Evolutionary conservation across 2,113 vertebrate species (phyloP).

Genomic region (Catharus fuscescens): DNA sequence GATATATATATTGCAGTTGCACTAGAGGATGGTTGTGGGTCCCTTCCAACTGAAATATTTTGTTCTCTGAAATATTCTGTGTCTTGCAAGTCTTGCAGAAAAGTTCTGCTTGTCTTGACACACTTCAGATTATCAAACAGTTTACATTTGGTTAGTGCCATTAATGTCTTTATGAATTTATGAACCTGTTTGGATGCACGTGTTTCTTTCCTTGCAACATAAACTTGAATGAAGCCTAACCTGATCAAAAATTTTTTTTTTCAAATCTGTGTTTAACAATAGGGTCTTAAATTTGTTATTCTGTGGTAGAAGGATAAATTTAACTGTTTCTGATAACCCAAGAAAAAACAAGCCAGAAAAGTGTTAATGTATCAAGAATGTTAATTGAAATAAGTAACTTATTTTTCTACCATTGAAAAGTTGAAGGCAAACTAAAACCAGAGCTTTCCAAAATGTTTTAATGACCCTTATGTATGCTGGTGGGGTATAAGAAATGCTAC

Average conservation of each 20-base stretch:
- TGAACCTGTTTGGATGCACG: background rate
- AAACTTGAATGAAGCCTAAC: background rate
- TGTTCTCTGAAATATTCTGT: background rate
- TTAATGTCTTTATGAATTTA: background rate
- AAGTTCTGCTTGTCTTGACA: background rate
- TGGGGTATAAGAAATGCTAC: conserved; percentile 35
- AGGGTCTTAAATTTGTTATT: background rate
- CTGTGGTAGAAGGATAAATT: background rate
- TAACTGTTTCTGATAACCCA: background rate
- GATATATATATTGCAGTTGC: background rate
- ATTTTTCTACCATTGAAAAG: background rate
- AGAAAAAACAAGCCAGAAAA: background rate
- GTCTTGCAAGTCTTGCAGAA: background rate
- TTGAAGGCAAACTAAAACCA: background rate
- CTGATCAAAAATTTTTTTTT: background rate
- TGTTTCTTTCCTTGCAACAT: background rate
- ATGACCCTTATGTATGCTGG: conserved; percentile 19
- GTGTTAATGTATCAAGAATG: background rate
- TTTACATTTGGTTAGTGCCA: background rate
- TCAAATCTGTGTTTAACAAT: background rate
- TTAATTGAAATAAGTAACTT: background rate
- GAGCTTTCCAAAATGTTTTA: conserved; percentile 45
- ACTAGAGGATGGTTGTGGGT: background rate
- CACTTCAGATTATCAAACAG: rapidly evolving
- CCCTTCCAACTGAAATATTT: background rate